Evolutionary conservation across 2,113 vertebrate species (phyloP).

Genomic region (Macquaria ambigua): DNA sequence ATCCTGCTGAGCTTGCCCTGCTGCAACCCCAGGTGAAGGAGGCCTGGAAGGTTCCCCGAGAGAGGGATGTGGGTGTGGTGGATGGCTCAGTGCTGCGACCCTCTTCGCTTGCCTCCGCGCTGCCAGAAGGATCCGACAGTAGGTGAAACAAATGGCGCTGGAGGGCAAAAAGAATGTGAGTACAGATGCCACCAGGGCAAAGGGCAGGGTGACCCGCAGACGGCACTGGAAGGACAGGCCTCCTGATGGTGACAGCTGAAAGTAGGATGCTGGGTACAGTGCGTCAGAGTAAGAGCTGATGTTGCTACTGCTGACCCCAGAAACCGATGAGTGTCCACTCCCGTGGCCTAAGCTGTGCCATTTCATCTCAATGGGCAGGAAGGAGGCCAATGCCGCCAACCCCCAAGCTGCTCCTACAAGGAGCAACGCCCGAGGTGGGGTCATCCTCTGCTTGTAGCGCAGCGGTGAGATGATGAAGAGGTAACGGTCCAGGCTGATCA

Average conservation of each 20-base stretch:
- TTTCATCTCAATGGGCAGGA: constrained; percentile 94
- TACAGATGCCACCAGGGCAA: constrained; percentile 92
- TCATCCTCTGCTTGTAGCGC: constrained; percentile 96
- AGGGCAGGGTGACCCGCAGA: constrained; percentile 92
- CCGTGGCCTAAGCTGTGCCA: constrained; percentile 90
- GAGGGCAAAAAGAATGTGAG: constrained; percentile 97
- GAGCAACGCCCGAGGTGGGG: constrained; percentile 88
- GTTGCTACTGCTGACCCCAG: constrained; percentile 40
- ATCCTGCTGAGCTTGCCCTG: constrained; percentile 65
- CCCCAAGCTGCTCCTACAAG: constrained; percentile 93
- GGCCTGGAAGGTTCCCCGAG: constrained; percentile 83
- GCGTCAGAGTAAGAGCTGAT: constrained; percentile 67
- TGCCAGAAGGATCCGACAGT: constrained; percentile 93
- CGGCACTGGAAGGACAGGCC: constrained; percentile 88
- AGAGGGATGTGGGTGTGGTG: constrained; percentile 81
- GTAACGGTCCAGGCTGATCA: constrained; percentile 97
- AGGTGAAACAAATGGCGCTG: constrained; percentile 96
- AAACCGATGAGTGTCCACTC: constrained; percentile 27
- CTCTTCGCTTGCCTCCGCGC: constrained; percentile 92
- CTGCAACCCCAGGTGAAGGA: constrained; percentile 71
- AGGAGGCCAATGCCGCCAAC: constrained; percentile 92
- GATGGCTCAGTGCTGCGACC: constrained; percentile 90
- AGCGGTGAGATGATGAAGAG: constrained; percentile 96
- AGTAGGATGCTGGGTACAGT: constrained; percentile 75
- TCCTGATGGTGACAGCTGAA: constrained; percentile 69